These are phyloP conservation scores for Pelvicachromis taeniatus DNA, from an alignment of 2,113 vertebrate species.

Conservation along the genomic window DNA sequence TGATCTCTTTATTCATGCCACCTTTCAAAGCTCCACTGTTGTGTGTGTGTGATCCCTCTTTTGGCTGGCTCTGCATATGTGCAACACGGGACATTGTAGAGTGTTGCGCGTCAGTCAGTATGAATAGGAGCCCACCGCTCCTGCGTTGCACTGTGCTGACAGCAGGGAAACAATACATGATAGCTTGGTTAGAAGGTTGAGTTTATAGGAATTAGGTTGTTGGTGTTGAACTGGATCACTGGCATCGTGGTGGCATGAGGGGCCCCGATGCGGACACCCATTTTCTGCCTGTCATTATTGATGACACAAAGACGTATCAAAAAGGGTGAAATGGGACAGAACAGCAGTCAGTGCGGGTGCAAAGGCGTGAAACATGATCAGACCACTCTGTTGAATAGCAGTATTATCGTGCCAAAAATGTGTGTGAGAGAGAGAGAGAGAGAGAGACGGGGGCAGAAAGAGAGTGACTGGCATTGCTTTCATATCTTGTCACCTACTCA, in stretches of 20 bases:
- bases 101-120: constrained; percentile 22
- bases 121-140: constrained; percentile 23
- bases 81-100: background rate
- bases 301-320: constrained; percentile 43
- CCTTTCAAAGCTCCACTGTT: constrained; percentile 28
- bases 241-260: constrained; percentile 5
- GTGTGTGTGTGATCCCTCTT: constrained; percentile 21
- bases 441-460: background rate
- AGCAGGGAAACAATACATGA: background rate
- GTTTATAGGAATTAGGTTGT: background rate
- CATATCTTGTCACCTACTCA: constrained; percentile 56
- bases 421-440: background rate
- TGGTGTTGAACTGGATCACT: background rate
- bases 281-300: constrained; percentile 49
- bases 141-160: constrained; percentile 12
- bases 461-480: constrained; percentile 42
- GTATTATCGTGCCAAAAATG: constrained; percentile 44
- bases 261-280: background rate
- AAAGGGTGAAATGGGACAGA: constrained; percentile 33
- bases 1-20: constrained; percentile 17
- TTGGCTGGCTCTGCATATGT: constrained; percentile 18
- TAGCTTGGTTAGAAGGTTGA: background rate
- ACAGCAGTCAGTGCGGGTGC: constrained; percentile 22
- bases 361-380: constrained; percentile 63
- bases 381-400: constrained; percentile 44